These are phyloP conservation scores for Alexandromys fortis DNA, from an alignment of 2,113 vertebrate genomes.

Conservation along the genomic window DNA sequence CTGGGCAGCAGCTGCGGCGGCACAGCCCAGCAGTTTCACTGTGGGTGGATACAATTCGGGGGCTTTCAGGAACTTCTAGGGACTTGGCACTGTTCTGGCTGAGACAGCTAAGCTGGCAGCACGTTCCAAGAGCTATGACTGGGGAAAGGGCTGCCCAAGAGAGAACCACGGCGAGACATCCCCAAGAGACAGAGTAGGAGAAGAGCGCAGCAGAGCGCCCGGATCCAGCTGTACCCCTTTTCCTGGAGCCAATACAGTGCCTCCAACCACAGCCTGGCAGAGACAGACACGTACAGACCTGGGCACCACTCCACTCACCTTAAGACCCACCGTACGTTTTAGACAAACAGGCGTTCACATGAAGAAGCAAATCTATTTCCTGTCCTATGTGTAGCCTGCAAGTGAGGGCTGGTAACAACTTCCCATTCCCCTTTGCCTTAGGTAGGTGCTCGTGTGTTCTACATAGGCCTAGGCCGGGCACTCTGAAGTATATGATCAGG, in stretches of 20 bases:
- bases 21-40: not conserved
- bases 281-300: not conserved
- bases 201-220: rapidly evolving
- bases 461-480: not conserved
- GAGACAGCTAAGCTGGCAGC: not conserved
- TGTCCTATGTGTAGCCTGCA: not conserved
- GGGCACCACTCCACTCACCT: not conserved
- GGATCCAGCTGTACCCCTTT: not conserved
- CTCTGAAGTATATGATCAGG: not conserved
- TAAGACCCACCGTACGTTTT: not conserved
- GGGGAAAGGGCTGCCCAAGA: not conserved
- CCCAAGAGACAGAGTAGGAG: not conserved
- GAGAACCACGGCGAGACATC: not conserved
- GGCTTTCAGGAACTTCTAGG: not conserved
- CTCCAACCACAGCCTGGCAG: not conserved
- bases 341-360: not conserved
- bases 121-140: not conserved
- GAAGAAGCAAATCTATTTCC: not conserved
- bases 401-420: not conserved
- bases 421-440: not conserved
- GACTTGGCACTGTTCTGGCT: not conserved
- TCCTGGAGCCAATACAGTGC: not conserved
- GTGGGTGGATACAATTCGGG: not conserved
- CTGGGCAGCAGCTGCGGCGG: too few species aligned
- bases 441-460: not conserved